A percentile compares a stretch with the other conserved stretches of the same genome.
Conservation (phyloP, 2,113 vertebrate genomes). For the Forbesichthys papilliferus region DNA sequence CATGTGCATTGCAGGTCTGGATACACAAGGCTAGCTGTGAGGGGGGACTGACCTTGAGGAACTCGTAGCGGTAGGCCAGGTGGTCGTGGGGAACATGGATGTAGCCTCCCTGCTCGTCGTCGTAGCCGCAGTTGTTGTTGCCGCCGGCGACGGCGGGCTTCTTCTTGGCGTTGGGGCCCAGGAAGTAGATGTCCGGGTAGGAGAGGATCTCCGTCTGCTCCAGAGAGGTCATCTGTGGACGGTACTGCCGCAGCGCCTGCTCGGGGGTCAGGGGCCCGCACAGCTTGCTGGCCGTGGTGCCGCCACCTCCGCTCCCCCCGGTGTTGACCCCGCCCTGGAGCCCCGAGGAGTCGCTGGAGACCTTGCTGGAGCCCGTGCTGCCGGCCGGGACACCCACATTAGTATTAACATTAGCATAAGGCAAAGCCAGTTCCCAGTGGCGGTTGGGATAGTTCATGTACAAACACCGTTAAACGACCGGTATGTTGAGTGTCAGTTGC, state of each 20-base stretch:
- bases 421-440: background rate
- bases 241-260: constrained; percentile 90
- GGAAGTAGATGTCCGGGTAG: constrained; percentile 90
- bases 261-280: constrained; percentile 82
- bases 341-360: constrained; percentile 74
- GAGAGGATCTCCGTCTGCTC: constrained; percentile 90
- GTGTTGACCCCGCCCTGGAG: constrained; percentile 29
- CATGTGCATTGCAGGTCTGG: too few relatives aligned
- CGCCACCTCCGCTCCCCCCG: constrained; percentile 64
- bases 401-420: background rate
- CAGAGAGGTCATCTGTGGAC: constrained; percentile 84
- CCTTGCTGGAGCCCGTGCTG: constrained; percentile 73
- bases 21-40: background rate
- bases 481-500: too few relatives aligned
- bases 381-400: background rate
- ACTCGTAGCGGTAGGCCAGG: constrained; percentile 94
- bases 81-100: constrained; percentile 94
- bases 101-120: constrained; percentile 94
- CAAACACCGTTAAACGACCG: background rate
- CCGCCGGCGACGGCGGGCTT: constrained; percentile 87
- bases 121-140: constrained; percentile 91
- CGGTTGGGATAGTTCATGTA: background rate
- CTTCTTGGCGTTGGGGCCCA: constrained; percentile 95
- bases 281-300: constrained; percentile 72
- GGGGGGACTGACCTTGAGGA: constrained; percentile 83